Percentiles rank a stretch among this genome's conserved stretches.
phyloP scores from a whole-genome alignment of 2,113 vertebrate genomes.

The Leucopsar rothschildi region DNA sequence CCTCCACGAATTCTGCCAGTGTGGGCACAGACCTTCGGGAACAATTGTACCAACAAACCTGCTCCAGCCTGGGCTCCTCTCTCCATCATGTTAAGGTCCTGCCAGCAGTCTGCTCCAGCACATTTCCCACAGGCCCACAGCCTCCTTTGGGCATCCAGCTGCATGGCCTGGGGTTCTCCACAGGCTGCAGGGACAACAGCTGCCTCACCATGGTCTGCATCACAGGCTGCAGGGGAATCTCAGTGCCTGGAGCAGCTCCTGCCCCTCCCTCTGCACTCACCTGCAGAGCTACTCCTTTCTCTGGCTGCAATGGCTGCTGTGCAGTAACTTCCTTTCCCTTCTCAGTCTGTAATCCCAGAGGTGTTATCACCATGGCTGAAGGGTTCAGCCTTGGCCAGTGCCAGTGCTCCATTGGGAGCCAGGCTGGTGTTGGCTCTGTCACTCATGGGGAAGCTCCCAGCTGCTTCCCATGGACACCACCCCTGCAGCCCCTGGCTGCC shows the following conservation, averaged over 20 bases:
- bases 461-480: background rate
- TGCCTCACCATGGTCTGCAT: background rate
- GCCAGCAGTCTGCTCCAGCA: background rate
- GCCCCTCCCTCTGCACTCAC: background rate
- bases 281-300: background rate
- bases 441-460: background rate
- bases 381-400: background rate
- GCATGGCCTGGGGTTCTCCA: background rate
- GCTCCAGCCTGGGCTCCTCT: background rate
- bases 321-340: background rate
- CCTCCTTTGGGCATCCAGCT: background rate
- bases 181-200: background rate
- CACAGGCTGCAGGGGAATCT: background rate
- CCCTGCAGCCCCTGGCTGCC: background rate
- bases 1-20: background rate
- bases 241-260: background rate
- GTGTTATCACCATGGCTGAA: rapidly evolving
- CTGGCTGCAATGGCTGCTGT: background rate
- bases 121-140: background rate
- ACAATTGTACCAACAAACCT: background rate
- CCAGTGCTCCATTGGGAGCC: background rate
- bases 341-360: background rate
- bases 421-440: background rate
- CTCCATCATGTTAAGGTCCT: background rate
- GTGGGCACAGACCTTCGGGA: background rate